Conservation (phyloP, 2,888 invertebrate species). For the Carterocephalus palaemon region DNA sequence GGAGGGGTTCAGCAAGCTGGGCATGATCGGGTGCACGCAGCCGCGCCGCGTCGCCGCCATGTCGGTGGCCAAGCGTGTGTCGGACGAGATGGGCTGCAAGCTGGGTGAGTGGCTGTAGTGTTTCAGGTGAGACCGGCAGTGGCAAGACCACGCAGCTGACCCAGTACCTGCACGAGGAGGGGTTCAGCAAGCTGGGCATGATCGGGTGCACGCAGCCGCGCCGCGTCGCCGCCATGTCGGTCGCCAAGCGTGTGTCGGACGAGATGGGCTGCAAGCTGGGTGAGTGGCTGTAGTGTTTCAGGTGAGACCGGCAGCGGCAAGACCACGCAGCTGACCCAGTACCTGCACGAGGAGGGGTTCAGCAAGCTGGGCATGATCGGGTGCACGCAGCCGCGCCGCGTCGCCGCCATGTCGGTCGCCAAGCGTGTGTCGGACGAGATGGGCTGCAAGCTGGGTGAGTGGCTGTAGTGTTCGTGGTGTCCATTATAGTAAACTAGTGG, state of each 20-base stretch:
- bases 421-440: slow-evolving; percentile 47
- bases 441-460: slow-evolving; percentile 88
- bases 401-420: too few species aligned
- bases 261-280: slow-evolving; percentile 95
- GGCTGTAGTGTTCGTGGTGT: too few species aligned
- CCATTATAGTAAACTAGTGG: too few species aligned
- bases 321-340: too few species aligned
- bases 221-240: slow-evolving; percentile 98
- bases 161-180: slow-evolving; percentile 98
- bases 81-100: slow-evolving; percentile 96
- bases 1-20: slow-evolving; percentile 94
- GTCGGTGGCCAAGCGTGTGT: slow-evolving; percentile 99
- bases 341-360: too few species aligned
- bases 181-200: slow-evolving; percentile 93
- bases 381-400: too few species aligned
- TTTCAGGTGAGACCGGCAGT: slow-evolving; percentile 91
- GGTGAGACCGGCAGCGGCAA: too few species aligned
- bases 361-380: too few species aligned
- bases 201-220: slow-evolving; percentile 99
- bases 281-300: too few species aligned
- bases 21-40: slow-evolving; percentile 98
- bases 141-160: slow-evolving; percentile 99
- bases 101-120: slow-evolving; percentile 85
- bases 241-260: slow-evolving; percentile 98
- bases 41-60: slow-evolving; percentile 97